Percentiles rank a stretch among this genome's conserved stretches.
These are phyloP conservation scores for Gymnosoma rotundatum DNA, from an alignment of 2,888 invertebrate genomes.

Conservation along the genomic window DNA sequence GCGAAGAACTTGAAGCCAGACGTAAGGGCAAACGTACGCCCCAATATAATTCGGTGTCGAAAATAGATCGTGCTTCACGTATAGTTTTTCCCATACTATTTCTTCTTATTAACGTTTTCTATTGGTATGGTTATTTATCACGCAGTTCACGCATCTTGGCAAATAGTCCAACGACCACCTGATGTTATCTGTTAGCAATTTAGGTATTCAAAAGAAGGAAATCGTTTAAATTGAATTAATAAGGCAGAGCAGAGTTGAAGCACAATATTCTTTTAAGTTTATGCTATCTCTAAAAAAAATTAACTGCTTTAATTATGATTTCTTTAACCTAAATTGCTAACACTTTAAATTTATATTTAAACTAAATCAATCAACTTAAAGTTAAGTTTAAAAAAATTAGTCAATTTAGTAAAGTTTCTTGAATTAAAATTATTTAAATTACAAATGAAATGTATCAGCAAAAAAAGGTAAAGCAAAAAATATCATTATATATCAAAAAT, in stretches of 20 bases:
- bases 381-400: background rate
- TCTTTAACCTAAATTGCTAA: slow-evolving; percentile 81
- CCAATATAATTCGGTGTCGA: slow-evolving; percentile 90
- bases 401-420: background rate
- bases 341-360: slow-evolving; percentile 33
- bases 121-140: slow-evolving; percentile 89
- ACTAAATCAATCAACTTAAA: background rate
- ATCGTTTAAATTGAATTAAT: slow-evolving; percentile 61
- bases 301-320: slow-evolving; percentile 72
- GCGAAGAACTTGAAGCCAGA: slow-evolving; percentile 79
- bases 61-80: slow-evolving; percentile 89
- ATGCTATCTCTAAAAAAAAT: slow-evolving; percentile 20
- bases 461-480: background rate
- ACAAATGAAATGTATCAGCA: too few relatives aligned
- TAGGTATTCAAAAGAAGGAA: slow-evolving; percentile 79
- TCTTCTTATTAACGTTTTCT: slow-evolving; percentile 89
- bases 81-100: slow-evolving; percentile 90
- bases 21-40: slow-evolving; percentile 83
- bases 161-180: slow-evolving; percentile 78
- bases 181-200: slow-evolving; percentile 83
- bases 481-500: too few relatives aligned
- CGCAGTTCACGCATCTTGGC: slow-evolving; percentile 83
- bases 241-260: slow-evolving; percentile 20
- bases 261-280: slow-evolving; percentile 11
- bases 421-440: too few relatives aligned